These are phyloP conservation scores for Cyrtodaria siliqua DNA, from an alignment of 2,888 invertebrate species.

Conservation along the genomic window DNA sequence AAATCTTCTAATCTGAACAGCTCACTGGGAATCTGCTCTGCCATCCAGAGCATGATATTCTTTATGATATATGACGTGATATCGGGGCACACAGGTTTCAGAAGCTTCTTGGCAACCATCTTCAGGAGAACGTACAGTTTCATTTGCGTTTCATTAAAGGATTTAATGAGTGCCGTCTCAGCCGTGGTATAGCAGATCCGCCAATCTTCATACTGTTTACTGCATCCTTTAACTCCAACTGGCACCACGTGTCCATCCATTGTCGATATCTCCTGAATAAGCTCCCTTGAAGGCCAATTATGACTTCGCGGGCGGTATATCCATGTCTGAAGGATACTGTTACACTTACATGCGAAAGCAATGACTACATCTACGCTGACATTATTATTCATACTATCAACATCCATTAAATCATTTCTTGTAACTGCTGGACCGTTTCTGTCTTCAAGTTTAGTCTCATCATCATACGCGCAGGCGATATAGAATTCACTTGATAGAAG, in stretches of 20 bases:
- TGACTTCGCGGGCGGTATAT: neutral
- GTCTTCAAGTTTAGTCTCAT: too few species aligned
- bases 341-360: slow-evolving; percentile 9
- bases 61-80: slow-evolving; percentile 32
- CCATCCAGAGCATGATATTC: slow-evolving; percentile 19
- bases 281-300: slow-evolving; percentile 22
- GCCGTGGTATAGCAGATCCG: slow-evolving; percentile 23
- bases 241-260: slow-evolving; percentile 16
- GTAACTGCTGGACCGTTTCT: too few species aligned
- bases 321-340: slow-evolving; percentile 13
- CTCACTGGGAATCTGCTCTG: neutral
- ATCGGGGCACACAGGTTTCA: neutral
- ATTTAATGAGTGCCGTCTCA: slow-evolving; percentile 10
- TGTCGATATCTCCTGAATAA: neutral
- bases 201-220: slow-evolving; percentile 20
- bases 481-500: too few species aligned
- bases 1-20: neutral
- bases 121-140: slow-evolving; percentile 19
- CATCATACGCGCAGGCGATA: too few species aligned
- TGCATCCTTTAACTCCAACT: slow-evolving; percentile 8
- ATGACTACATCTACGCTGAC: slow-evolving; percentile 14
- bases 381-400: too few species aligned
- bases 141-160: slow-evolving; percentile 28
- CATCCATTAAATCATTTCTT: too few species aligned
- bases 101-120: slow-evolving; percentile 11